Evolutionary conservation across 2,888 invertebrate genomes (phyloP), one percentile per base, ranked within the genome.

Genomic region (Drepana falcataria): DNA sequence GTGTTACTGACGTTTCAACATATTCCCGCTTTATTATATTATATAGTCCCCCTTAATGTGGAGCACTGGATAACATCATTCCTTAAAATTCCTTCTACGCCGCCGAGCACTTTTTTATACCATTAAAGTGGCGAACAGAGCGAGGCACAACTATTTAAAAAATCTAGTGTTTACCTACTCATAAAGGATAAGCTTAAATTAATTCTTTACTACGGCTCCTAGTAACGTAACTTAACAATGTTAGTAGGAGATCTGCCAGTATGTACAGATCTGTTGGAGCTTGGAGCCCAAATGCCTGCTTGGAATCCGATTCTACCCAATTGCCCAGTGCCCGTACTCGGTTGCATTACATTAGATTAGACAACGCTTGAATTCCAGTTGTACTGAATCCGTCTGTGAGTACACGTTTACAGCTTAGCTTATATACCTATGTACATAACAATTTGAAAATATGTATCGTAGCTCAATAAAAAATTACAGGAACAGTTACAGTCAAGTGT

Each of bases 341-440:
- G 81, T 80, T 77, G 81, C 82, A 85, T 85, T 86, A 86, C 85
- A 85, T 86, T 86, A 87, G 79, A 79, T 85, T 83, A 85, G 79
- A 78, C 80, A 78, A 77, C 71, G 76, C 69, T 79, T 68, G 81
- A 85, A 89, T 88, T 85, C 86, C 87, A 63, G 61, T 56, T 65
- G 65, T 60, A 59, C 68, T 64, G 60, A 65, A 65, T 69, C 63
- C 65, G 63, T 63, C 65, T 63, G 61, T 65, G 54, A 57, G 49
- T 47, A 56, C 54, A 58, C 64, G 63, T 60, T 60, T 59, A 49
- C 57, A 65, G 9, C 6, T 44, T 9, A 9, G 2, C 9, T 9
- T 3, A 44, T 40, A 40, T 6, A 40, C 7, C 4, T 40, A 40
- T 4, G 40, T 7, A 40, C 1, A 21, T 21, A 21, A 21, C 21